A percentile compares a stretch with the other conserved stretches of the same genome.
phyloP scores from a whole-genome alignment of 2,797 vertebrate genomes.

The Hafferia zeledoni region DNA sequence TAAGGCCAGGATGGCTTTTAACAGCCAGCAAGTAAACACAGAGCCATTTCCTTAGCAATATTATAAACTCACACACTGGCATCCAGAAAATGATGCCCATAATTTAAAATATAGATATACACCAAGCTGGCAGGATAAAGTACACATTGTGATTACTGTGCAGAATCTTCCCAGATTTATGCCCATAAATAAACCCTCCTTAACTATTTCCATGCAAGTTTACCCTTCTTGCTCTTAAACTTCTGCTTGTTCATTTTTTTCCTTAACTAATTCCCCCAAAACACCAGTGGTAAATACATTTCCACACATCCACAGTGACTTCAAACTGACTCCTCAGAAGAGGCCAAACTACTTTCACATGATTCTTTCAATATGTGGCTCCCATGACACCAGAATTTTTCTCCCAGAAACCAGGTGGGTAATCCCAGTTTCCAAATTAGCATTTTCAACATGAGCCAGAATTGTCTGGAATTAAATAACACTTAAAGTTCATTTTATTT shows the following conservation, averaged over 20 bases:
- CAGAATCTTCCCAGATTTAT: not conserved
- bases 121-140: not conserved
- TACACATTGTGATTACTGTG: not conserved
- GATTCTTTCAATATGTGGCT: constrained; percentile 11
- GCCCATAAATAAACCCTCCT: not conserved
- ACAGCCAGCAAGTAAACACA: not conserved
- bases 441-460: not conserved
- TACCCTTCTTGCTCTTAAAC: not conserved
- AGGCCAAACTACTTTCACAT: constrained; percentile 19
- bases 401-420: not conserved
- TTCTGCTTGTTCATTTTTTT: not conserved
- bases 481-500: constrained; percentile 41
- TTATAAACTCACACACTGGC: not conserved
- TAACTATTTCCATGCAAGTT: not conserved
- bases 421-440: constrained; percentile 4
- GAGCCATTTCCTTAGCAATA: not conserved
- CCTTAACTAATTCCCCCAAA: not conserved
- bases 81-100: not conserved
- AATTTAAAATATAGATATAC: not conserved
- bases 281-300: not conserved
- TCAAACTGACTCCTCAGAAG: constrained; percentile 6
- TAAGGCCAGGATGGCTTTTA: not conserved
- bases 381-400: not conserved
- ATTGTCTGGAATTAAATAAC: constrained; percentile 27
- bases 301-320: not conserved